These are phyloP conservation scores for Sparus aurata DNA, from an alignment of 2,797 vertebrate species.

Conservation along the genomic window DNA sequence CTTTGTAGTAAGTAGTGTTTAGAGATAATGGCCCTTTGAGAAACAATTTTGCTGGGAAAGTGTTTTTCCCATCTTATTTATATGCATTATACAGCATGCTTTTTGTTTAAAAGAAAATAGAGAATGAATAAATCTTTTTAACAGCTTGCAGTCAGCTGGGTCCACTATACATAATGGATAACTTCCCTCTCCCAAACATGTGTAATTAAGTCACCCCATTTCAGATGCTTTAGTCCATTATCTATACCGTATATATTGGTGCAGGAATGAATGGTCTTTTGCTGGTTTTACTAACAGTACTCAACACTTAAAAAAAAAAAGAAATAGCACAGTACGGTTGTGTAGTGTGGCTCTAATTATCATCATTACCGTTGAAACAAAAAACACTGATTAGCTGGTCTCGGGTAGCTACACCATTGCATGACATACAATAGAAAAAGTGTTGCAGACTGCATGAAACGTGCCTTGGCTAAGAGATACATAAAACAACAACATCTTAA, in stretches of 20 bases:
- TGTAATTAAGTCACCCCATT: slow-evolving; percentile 57
- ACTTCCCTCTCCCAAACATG: slow-evolving; percentile 32
- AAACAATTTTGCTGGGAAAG: slow-evolving; percentile 33
- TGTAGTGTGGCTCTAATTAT: slow-evolving; percentile 43
- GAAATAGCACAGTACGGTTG: slow-evolving; percentile 46
- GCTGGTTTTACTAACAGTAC: slow-evolving; percentile 70
- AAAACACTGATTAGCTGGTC: slow-evolving; percentile 68
- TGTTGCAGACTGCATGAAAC: slow-evolving; percentile 73
- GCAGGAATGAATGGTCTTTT: slow-evolving; percentile 58
- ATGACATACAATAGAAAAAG: slow-evolving; percentile 73
- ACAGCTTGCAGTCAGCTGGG: slow-evolving; percentile 55
- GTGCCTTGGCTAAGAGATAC: slow-evolving; percentile 82
- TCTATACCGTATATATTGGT: slow-evolving; percentile 50
- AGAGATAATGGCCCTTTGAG: slow-evolving; percentile 32
- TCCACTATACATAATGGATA: slow-evolving; percentile 51
- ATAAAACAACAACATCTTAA: slow-evolving; percentile 73
- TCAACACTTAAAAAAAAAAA: slow-evolving; percentile 54
- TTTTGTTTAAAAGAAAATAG: slow-evolving; percentile 54
- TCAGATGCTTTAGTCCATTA: slow-evolving; percentile 40
- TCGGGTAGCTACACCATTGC: slow-evolving; percentile 65
- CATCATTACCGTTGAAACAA: slow-evolving; percentile 38
- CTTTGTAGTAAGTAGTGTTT: slow-evolving; percentile 3
- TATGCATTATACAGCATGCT: slow-evolving; percentile 61
- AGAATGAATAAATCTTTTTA: slow-evolving; percentile 34
- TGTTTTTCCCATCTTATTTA: slow-evolving; percentile 39